Evolutionary conservation across 2,113 vertebrate genomes (phyloP), one percentile per base, ranked within the genome.

Genomic region (Alectura lathami): DNA sequence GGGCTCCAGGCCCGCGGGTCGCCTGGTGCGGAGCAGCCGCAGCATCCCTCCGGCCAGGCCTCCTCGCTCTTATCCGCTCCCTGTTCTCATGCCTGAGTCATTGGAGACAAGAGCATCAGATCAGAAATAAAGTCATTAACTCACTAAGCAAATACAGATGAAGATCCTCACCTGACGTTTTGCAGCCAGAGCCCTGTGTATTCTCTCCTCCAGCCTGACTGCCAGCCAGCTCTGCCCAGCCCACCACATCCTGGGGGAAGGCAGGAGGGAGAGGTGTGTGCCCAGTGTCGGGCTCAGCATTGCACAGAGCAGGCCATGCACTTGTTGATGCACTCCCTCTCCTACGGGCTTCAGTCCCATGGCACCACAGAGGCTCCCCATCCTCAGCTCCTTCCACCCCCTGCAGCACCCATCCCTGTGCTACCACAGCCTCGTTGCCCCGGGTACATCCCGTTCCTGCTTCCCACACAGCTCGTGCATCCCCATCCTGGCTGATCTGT

Each of bases 21-120:
- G 5, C 53, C 4, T 21, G 66, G 60, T 40, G 8, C 78, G 23
- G 62, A 79, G 87, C 75, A 92, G 80, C 57, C 48, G 89, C 76
- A 94, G 79, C 40, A 81, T 93, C 83, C 86, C 81, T 95, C 78
- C 4, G 16, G 67, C 72, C 3, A 0, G 60, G 17, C 66, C 89
- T 94, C 64, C 59, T 80, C 12, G 4, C 88, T 95, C 95, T 97
- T 96, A 88, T 88, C 97, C 96, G 80, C 86, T 85, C 77, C 91
- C 23, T 42, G 15, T 59, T 94, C 64, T 59, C 3, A 4, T 43
- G 67, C 68, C 86, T 88, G 90, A 82, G 75, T 81, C 86, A 50
- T 75, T 74, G 51, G 68, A 91, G 88, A 86, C 70, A 66, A 36
- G 59, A 94, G 82, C 81, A 86, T 73, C 70, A 70, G 47, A 91